These are phyloP conservation scores for Phalacrocorax carbo DNA, from an alignment of 2,113 vertebrate species.

Conservation along the genomic window DNA sequence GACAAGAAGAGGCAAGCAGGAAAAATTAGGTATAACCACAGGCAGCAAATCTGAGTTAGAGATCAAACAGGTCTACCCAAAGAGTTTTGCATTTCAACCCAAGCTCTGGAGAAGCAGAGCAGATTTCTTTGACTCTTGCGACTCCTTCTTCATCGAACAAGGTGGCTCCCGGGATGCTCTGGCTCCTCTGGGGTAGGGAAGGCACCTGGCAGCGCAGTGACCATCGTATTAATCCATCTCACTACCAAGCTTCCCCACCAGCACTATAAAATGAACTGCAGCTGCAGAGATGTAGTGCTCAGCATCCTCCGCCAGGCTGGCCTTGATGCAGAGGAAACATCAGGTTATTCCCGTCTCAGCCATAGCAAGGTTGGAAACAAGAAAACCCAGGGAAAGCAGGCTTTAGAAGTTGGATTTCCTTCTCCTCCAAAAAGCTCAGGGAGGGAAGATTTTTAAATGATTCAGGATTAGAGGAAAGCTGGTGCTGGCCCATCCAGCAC, in stretches of 20 bases:
- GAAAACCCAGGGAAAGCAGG: not conserved
- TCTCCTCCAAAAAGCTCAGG: not conserved
- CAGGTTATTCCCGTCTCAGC: not conserved
- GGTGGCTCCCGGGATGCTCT: not conserved
- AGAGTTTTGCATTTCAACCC: not conserved
- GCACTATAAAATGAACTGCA: not conserved
- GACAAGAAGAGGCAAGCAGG: not conserved
- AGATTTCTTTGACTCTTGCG: not conserved
- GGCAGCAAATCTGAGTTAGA: not conserved
- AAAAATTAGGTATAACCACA: not conserved
- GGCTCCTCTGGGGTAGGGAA: not conserved
- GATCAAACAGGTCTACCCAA: not conserved
- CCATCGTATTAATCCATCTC: not conserved
- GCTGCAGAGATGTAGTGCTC: not conserved
- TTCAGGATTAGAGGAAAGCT: constrained; percentile 4
- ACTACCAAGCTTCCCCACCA: not conserved
- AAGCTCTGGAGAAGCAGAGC: not conserved
- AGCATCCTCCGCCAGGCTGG: not conserved
- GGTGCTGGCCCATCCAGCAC: not conserved
- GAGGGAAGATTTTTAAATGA: constrained; percentile 6
- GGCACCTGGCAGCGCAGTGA: not conserved
- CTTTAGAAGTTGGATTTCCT: not conserved
- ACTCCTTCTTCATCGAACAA: not conserved
- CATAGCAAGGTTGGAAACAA: not conserved
- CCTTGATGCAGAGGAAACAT: not conserved